Conservation (phyloP, 2,888 invertebrate genomes). For the Mellilla xanthometata region DNA sequence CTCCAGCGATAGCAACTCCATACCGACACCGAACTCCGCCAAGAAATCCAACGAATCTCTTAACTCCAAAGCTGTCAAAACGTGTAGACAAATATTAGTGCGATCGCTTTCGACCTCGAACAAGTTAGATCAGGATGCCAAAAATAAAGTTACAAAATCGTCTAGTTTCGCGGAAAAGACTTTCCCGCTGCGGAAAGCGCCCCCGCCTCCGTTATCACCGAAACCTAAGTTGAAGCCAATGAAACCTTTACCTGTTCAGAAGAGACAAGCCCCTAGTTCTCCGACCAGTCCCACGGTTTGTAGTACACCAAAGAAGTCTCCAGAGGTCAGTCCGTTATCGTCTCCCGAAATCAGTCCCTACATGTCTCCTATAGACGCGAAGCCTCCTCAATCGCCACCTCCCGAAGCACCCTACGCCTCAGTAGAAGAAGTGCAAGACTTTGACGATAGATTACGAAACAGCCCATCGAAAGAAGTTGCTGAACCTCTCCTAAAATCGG, state of each 20-base stretch:
- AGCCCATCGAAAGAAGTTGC: constrained; percentile 60
- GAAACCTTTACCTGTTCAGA: constrained; percentile 65
- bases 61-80: constrained; percentile 74
- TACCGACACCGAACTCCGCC: constrained; percentile 55
- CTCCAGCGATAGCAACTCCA: constrained; percentile 72
- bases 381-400: constrained; percentile 52
- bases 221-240: constrained; percentile 81
- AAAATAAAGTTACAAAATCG: constrained; percentile 69
- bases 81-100: constrained; percentile 77
- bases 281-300: constrained; percentile 30
- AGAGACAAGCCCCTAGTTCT: constrained; percentile 34
- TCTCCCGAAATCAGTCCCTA: constrained; percentile 64
- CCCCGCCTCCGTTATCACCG: constrained; percentile 86
- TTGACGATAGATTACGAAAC: constrained; percentile 68
- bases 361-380: constrained; percentile 71
- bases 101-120: constrained; percentile 78
- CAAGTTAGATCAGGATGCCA: constrained; percentile 74
- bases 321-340: constrained; percentile 44
- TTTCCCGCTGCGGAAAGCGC: constrained; percentile 86
- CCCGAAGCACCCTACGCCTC: constrained; percentile 73
- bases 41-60: constrained; percentile 74
- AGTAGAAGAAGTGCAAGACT: constrained; percentile 69
- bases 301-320: constrained; percentile 43
- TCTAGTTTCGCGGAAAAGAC: constrained; percentile 83
- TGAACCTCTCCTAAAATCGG: constrained; percentile 28